phyloP scores from a whole-genome alignment of 2,888 invertebrate species.

The Cynaeus angustus region DNA sequence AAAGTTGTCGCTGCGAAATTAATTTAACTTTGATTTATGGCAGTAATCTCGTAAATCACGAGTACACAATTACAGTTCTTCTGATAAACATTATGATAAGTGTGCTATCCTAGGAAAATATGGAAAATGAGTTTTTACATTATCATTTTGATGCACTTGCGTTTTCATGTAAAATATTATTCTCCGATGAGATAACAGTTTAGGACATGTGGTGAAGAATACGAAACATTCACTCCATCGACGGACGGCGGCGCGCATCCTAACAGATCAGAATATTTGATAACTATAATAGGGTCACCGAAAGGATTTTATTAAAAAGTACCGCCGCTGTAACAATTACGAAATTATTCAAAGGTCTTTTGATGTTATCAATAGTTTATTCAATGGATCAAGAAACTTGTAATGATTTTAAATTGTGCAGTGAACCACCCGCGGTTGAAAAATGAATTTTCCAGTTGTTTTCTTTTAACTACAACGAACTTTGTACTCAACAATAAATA shows the following conservation, averaged over 20 bases:
- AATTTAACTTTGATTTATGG: no score
- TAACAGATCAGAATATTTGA: slow-evolving; percentile 7
- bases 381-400: slow-evolving; percentile 11
- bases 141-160: background rate
- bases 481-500: no score
- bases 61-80: no score
- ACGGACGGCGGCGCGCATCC: slow-evolving; percentile 2
- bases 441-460: background rate
- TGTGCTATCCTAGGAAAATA: background rate
- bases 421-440: slow-evolving; percentile 3
- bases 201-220: background rate
- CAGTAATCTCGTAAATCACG: no score
- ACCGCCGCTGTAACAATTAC: slow-evolving; percentile 3
- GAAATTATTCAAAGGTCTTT: slow-evolving; percentile 23
- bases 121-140: background rate
- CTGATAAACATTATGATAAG: background rate
- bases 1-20: no score
- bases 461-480: background rate
- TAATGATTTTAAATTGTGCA: slow-evolving; percentile 30
- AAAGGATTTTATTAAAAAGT: slow-evolving; percentile 8
- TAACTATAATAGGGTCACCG: slow-evolving; percentile 18
- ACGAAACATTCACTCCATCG: slow-evolving; percentile 8
- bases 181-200: slow-evolving; percentile 1
- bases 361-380: slow-evolving; percentile 38
- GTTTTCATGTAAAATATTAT: background rate